Percentiles rank a stretch among this genome's conserved stretches.
These are phyloP conservation scores for Anser cygnoides DNA, from an alignment of 2,113 vertebrate species.

Conservation along the genomic window DNA sequence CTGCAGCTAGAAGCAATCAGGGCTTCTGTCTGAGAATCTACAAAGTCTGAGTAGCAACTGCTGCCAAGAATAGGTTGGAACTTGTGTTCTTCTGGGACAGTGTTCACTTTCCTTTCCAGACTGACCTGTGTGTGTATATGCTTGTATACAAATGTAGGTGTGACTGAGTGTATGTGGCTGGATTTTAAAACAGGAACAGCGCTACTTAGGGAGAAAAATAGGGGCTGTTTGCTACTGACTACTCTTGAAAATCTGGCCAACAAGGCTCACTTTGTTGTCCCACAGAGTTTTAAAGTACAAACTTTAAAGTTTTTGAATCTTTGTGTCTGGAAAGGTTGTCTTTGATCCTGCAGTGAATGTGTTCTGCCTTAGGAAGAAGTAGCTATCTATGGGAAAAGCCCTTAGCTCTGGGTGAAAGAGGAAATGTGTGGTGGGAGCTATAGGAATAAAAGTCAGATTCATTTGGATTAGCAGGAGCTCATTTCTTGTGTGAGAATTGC, in stretches of 20 bases:
- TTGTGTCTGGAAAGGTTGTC: not conserved
- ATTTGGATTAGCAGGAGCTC: not conserved
- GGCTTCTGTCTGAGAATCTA: not conserved
- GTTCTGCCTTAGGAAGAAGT: not conserved
- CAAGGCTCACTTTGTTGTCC: not conserved
- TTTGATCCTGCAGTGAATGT: not conserved
- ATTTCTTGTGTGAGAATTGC: not conserved
- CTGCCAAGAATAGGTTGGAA: not conserved
- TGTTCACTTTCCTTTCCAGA: not conserved
- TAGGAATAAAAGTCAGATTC: not conserved
- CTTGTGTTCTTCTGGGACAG: not conserved
- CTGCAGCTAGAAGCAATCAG: not conserved
- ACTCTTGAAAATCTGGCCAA: not conserved
- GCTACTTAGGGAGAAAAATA: not conserved
- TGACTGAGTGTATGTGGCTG: not conserved
- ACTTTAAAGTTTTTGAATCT: not conserved
- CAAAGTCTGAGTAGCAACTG: not conserved
- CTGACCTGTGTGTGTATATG: not conserved
- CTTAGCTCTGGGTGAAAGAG: not conserved
- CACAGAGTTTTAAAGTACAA: not conserved
- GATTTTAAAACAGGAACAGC: not conserved
- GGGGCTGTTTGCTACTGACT: not conserved
- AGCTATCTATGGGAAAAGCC: not conserved
- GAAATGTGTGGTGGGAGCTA: not conserved
- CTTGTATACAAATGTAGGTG: not conserved